Evolutionary conservation across 37 sponge, comb jelly and placozoan species (phyloP).

Genomic region (Aplysina aerophoba): DNA sequence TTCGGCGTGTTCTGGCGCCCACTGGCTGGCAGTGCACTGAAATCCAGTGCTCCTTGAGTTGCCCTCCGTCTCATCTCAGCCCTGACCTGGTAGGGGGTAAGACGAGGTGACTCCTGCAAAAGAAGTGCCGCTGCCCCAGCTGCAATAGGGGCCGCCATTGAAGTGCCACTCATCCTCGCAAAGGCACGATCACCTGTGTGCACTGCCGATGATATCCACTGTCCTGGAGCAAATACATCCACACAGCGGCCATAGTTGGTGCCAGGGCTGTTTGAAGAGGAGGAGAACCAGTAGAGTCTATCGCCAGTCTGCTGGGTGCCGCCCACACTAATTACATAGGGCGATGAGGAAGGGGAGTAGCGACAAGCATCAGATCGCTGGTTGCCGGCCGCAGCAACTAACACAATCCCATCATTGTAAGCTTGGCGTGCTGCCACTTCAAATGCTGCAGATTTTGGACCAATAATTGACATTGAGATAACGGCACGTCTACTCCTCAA

Average conservation of each 20-base stretch:
- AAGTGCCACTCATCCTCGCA: constrained; percentile 1
- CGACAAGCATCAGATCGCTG: constrained; percentile 17
- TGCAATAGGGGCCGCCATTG: constrained; percentile 23
- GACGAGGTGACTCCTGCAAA: constrained; percentile 10
- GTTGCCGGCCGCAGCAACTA: constrained; percentile 35
- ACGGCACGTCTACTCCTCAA: background rate
- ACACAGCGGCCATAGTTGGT: constrained; percentile 40
- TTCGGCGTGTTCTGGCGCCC: background rate
- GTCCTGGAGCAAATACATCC: constrained; percentile 38
- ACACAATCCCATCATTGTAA: constrained; percentile 8
- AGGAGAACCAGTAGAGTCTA: constrained; percentile 1
- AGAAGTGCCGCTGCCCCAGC: constrained; percentile 20
- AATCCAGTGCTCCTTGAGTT: background rate
- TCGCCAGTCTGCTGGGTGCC: constrained; percentile 12
- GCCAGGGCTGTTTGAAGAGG: constrained; percentile 11
- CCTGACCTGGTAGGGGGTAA: background rate
- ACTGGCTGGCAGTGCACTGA: background rate
- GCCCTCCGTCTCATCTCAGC: background rate
- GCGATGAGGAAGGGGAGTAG: constrained; percentile 13
- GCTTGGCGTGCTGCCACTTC: constrained; percentile 13
- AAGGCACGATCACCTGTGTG: background rate
- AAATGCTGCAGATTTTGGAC: background rate
- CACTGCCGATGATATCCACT: background rate
- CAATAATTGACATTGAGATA: constrained; percentile 30
- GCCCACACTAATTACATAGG: constrained; percentile 32